phyloP scores from a whole-genome alignment of 2,797 vertebrate species.

The Cyprinodon diabolis region DNA sequence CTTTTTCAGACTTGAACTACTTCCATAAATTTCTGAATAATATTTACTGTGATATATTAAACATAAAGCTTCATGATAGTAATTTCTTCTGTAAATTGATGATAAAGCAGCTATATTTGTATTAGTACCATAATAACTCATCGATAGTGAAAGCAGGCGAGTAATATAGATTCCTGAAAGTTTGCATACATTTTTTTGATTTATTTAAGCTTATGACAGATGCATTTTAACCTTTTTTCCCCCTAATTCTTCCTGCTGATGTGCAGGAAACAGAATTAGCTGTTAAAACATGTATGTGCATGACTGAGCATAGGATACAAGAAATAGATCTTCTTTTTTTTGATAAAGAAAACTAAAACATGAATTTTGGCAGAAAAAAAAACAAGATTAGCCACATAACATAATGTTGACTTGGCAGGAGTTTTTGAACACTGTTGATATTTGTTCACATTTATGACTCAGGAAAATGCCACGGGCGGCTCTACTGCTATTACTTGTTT shows the following conservation, averaged over 20 bases:
- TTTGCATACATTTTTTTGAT: neutral
- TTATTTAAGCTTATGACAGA: no score
- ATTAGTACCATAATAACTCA: neutral
- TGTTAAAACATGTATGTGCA: neutral
- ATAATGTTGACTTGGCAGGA: neutral
- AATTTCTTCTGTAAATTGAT: neutral
- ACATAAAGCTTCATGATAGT: neutral
- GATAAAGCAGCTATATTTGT: neutral
- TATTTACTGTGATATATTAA: neutral
- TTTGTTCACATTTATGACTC: conserved; percentile 51
- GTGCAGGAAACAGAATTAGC: no score
- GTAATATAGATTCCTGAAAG: neutral
- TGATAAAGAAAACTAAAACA: neutral
- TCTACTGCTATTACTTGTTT: conserved; percentile 63
- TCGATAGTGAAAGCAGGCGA: neutral
- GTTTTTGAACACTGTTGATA: conserved; percentile 46
- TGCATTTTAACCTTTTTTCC: neutral
- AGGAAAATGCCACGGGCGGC: conserved; percentile 48
- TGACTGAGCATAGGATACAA: neutral
- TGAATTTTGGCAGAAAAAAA: neutral
- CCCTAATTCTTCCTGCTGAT: no score
- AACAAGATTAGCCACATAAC: neutral
- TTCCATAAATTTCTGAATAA: neutral
- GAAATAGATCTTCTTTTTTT: neutral
- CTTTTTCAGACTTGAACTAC: neutral